phyloP scores from a whole-genome alignment of 2,888 invertebrate species.

The Willowsia nigromaculata region DNA sequence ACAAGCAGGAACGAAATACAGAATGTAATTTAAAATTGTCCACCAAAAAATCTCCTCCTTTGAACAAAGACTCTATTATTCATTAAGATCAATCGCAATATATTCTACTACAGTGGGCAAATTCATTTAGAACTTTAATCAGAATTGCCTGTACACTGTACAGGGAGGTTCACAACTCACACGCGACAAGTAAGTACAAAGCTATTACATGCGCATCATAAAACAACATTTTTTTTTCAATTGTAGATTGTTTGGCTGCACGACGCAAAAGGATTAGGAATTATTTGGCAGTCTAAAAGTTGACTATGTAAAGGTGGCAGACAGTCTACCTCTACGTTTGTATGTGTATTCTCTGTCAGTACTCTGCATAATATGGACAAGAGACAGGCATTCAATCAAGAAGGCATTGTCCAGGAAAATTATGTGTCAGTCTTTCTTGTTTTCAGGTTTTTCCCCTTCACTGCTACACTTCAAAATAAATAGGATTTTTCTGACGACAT shows the following conservation, averaged over 20 bases:
- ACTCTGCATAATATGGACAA: background rate
- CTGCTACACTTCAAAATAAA: background rate
- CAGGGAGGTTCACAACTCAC: too few species aligned
- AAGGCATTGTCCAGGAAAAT: constrained; percentile 63
- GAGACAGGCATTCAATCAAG: constrained; percentile 56
- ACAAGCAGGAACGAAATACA: background rate
- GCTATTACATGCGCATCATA: too few species aligned
- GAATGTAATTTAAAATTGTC: background rate
- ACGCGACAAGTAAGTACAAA: too few species aligned
- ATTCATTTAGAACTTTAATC: too few species aligned
- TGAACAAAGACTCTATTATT: background rate
- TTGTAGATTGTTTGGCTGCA: too few species aligned
- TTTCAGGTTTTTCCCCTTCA: background rate
- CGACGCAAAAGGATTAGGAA: too few species aligned
- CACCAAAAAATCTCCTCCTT: background rate
- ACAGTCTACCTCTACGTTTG: too few species aligned
- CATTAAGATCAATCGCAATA: background rate
- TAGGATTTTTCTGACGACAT: background rate
- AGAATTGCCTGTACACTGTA: too few species aligned
- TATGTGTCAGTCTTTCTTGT: constrained; percentile 56
- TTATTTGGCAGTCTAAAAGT: too few species aligned
- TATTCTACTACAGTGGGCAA: too few species aligned
- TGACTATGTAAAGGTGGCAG: too few species aligned
- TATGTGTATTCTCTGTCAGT: background rate
- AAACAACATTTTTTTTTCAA: too few species aligned